Conservation (phyloP, 2,888 invertebrate species). For the Philaethria dido region DNA sequence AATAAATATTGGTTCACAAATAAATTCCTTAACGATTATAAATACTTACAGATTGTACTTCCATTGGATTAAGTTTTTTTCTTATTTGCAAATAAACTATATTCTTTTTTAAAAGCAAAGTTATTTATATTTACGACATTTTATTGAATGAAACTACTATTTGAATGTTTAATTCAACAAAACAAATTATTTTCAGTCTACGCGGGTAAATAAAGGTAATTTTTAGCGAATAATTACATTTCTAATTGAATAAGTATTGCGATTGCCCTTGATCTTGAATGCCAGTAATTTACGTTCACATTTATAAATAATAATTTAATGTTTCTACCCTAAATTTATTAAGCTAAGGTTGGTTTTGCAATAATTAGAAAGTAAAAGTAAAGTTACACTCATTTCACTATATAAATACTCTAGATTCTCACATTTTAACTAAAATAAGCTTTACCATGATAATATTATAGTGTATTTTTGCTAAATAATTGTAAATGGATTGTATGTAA, state of each 20-base stretch:
- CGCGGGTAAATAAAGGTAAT: slow-evolving; percentile 32
- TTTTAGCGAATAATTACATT: slow-evolving; percentile 35
- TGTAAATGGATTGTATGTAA: slow-evolving; percentile 15
- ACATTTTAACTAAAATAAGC: background rate
- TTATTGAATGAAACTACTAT: slow-evolving; percentile 7
- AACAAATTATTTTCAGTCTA: slow-evolving; percentile 17
- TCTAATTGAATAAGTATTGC: slow-evolving; percentile 36
- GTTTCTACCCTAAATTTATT: background rate
- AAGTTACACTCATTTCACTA: slow-evolving; percentile 43
- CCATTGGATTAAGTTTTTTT: background rate
- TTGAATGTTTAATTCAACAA: background rate
- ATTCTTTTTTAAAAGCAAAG: background rate
- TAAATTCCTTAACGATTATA: background rate
- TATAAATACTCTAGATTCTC: slow-evolving; percentile 16
- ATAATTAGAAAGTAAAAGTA: slow-evolving; percentile 35
- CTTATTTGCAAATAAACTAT: no score
- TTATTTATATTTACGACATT: background rate
- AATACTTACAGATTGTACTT: background rate
- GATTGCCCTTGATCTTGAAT: slow-evolving; percentile 58
- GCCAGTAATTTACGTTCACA: slow-evolving; percentile 42
- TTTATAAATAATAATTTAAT: slow-evolving; percentile 8
- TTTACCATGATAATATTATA: background rate
- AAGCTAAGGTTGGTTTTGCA: background rate
- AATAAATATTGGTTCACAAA: background rate
- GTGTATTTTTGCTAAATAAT: slow-evolving; percentile 2